Percentiles rank a stretch among this genome's conserved stretches.
Evolutionary conservation across 2,797 vertebrate genomes (phyloP).

Genomic region (Falco peregrinus): DNA sequence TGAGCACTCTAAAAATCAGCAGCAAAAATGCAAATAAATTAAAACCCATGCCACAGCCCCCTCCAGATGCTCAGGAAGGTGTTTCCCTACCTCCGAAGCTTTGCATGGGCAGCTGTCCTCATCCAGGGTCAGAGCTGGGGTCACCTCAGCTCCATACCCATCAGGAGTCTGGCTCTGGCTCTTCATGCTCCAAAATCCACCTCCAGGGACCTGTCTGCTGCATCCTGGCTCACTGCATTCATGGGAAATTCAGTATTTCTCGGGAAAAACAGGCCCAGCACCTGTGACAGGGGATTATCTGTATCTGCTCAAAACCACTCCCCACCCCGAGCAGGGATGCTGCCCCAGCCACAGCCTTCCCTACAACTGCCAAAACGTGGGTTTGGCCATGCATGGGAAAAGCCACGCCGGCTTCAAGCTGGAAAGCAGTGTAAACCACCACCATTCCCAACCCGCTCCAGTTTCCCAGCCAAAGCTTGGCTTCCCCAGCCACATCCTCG

Average conservation of each 20-base stretch:
- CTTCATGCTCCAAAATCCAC: neutral
- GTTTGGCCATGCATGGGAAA: neutral
- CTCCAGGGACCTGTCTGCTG: neutral
- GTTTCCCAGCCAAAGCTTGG: neutral
- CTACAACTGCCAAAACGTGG: accelerated
- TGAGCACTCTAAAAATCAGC: neutral
- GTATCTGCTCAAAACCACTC: neutral
- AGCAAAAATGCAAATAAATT: neutral
- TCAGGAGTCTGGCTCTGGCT: neutral
- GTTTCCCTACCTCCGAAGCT: neutral
- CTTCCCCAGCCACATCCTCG: neutral
- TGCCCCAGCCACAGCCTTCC: accelerated
- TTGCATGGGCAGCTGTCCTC: too few species aligned
- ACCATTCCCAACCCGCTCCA: neutral
- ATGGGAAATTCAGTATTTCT: neutral
- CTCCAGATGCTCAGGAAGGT: neutral
- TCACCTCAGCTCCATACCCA: neutral
- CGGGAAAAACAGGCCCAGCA: neutral
- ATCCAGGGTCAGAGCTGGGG: neutral
- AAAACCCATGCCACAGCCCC: neutral
- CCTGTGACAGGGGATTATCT: neutral
- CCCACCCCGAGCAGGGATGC: neutral
- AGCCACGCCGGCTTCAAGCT: neutral
- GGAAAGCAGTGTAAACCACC: neutral
- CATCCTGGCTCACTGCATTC: accelerated